Percentiles rank a stretch among this genome's conserved stretches.
Conservation (phyloP, 1,140 invertebrate species). For the Nasonia longicornis region DNA sequence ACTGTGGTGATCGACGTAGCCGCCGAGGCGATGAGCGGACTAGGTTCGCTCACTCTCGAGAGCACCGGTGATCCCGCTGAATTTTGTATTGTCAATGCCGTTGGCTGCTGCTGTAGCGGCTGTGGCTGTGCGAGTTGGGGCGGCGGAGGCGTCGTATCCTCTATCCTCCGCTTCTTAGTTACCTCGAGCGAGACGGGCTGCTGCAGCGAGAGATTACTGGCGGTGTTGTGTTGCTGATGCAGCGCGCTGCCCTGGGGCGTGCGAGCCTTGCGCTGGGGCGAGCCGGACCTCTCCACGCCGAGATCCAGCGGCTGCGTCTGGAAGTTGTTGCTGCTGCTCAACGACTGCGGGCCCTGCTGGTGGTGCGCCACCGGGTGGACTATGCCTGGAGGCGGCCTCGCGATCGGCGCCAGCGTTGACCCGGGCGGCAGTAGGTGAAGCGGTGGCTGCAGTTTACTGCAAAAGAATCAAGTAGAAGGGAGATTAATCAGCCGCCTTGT, state of each 20-base stretch:
- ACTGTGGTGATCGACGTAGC: slow-evolving; percentile 80
- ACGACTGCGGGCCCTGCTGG: slow-evolving; percentile 58
- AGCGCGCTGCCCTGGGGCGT: slow-evolving; percentile 54
- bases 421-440: slow-evolving; percentile 60
- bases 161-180: slow-evolving; percentile 65
- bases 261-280: slow-evolving; percentile 72
- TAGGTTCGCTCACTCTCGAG: slow-evolving; percentile 75
- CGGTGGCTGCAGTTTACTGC: slow-evolving; percentile 31
- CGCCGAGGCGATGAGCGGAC: slow-evolving; percentile 79
- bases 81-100: background rate
- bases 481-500: background rate
- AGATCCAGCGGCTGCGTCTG: slow-evolving; percentile 82
- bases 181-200: slow-evolving; percentile 71
- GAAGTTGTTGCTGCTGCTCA: slow-evolving; percentile 57
- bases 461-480: background rate
- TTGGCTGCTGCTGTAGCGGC: background rate
- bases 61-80: slow-evolving; percentile 65
- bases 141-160: slow-evolving; percentile 62
- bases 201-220: slow-evolving; percentile 53
- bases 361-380: slow-evolving; percentile 64
- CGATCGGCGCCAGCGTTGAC: slow-evolving; percentile 61
- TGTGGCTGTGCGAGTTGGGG: slow-evolving; percentile 37
- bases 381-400: slow-evolving; percentile 58
- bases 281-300: slow-evolving; percentile 72
- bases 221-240: background rate